These are phyloP conservation scores for Neosilurus hyrtlii DNA, from an alignment of 2,797 vertebrate species.

Conservation along the genomic window DNA sequence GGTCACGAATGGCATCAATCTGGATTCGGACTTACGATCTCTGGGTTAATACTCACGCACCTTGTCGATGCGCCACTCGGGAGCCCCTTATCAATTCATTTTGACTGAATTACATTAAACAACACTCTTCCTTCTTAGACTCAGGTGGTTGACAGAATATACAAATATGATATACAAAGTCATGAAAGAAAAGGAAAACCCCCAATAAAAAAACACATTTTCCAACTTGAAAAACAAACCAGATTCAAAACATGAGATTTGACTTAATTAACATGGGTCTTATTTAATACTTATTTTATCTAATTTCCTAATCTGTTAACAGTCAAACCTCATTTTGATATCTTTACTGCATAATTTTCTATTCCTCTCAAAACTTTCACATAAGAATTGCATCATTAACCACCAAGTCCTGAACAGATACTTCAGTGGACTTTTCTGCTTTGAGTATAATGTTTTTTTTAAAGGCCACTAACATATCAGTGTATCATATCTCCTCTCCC, in stretches of 20 bases:
- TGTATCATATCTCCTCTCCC: not conserved
- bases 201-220: not conserved
- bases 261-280: not conserved
- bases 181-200: not conserved
- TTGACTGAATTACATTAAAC: not conserved
- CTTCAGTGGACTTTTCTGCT: not conserved
- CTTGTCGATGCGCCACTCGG: no score
- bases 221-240: not conserved
- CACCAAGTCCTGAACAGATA: not conserved
- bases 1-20: no score
- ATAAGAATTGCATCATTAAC: constrained; percentile 10
- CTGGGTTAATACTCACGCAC: no score
- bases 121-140: not conserved
- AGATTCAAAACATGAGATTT: not conserved
- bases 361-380: not conserved
- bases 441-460: not conserved
- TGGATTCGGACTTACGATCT: no score
- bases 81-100: not conserved
- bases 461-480: not conserved
- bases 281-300: not conserved
- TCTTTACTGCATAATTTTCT: constrained; percentile 3
- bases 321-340: not conserved
- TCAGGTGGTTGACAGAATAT: not conserved
- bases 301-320: not conserved
- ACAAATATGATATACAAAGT: not conserved